These are phyloP conservation scores for Amphiduros pacificus DNA, from an alignment of 2,888 invertebrate genomes.

Conservation along the genomic window DNA sequence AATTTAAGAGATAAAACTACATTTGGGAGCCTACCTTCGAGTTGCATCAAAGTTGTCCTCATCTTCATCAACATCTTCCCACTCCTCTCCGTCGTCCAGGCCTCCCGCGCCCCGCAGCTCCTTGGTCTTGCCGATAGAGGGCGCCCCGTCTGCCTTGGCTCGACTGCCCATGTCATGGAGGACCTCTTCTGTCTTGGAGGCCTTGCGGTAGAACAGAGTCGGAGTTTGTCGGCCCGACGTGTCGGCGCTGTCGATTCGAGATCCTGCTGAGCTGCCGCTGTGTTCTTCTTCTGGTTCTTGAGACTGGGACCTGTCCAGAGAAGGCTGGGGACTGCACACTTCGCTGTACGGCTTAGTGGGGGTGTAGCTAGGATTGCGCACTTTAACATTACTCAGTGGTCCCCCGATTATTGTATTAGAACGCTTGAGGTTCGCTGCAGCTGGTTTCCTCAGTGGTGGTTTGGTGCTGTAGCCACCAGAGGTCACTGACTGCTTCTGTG, in stretches of 20 bases:
- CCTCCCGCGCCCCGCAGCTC: too few relatives aligned
- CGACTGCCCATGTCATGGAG: not conserved
- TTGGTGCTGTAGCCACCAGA: too few relatives aligned
- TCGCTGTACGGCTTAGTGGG: conserved; percentile 4
- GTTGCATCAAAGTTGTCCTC: not conserved
- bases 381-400: too few relatives aligned
- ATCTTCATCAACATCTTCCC: conserved; percentile 7
- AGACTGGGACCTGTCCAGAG: not conserved
- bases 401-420: too few relatives aligned
- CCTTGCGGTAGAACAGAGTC: conserved; percentile 14
- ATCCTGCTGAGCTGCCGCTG: too few relatives aligned
- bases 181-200: conserved; percentile 10
- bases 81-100: too few relatives aligned
- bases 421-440: too few relatives aligned
- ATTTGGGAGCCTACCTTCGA: too few relatives aligned
- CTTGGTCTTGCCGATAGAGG: not conserved
- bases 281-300: too few relatives aligned
- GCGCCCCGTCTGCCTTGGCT: not conserved
- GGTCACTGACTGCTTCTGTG: too few relatives aligned
- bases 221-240: not conserved
- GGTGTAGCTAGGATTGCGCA: conserved; percentile 15
- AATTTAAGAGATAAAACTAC: too few relatives aligned
- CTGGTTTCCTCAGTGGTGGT: too few relatives aligned
- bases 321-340: not conserved
- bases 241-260: not conserved